These are phyloP conservation scores for Bagarius yarrelli DNA, from an alignment of 2,113 vertebrate genomes.

Conservation along the genomic window DNA sequence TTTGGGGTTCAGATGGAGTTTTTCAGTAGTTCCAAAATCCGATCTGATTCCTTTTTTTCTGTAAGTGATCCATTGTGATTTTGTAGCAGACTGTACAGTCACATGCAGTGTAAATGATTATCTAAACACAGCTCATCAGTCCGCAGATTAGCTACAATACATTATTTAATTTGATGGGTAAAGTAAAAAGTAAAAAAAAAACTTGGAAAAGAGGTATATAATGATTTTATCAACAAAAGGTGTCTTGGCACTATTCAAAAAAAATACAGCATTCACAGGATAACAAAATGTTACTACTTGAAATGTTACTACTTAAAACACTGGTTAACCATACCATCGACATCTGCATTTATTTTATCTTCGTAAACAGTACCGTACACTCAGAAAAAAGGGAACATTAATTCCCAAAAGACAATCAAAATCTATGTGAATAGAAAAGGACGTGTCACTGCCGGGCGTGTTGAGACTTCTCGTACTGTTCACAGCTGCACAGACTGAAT, in stretches of 20 bases:
- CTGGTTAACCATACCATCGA: no score
- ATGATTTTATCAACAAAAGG: no score
- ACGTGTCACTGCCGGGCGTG: conserved; percentile 23
- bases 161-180: neutral
- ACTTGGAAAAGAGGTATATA: neutral
- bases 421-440: conserved; percentile 27
- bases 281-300: neutral
- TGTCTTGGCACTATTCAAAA: neutral
- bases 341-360: neutral
- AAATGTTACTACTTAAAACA: neutral
- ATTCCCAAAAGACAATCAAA: conserved; percentile 23
- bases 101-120: neutral
- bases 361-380: neutral
- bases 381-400: neutral
- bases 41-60: no score
- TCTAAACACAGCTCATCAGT: neutral
- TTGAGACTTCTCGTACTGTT: conserved; percentile 39
- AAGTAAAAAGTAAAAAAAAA: neutral
- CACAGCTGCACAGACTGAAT: conserved; percentile 38
- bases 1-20: neutral
- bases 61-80: neutral
- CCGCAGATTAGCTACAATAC: neutral
- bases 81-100: neutral
- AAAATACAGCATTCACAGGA: neutral
- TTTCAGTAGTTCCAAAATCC: no score